Conservation (phyloP, 2,113 vertebrate species). For the Podarcis raffonei region DNA sequence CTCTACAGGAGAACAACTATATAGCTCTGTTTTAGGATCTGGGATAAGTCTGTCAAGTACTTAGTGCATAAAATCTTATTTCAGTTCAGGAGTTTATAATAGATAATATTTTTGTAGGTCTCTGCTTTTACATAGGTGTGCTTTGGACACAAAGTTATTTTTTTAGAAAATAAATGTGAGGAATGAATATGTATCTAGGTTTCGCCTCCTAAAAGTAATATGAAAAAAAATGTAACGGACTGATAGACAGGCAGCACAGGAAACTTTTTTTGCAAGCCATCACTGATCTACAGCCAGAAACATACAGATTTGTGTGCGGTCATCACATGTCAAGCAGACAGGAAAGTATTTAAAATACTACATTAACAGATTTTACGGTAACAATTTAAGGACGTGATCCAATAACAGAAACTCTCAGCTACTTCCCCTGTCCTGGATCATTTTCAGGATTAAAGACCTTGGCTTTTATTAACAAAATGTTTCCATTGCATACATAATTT, state of each 20-base stretch:
- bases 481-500: background rate
- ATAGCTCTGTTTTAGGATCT: background rate
- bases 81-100: background rate
- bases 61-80: background rate
- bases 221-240: constrained; percentile 11
- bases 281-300: background rate
- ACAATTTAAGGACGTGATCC: constrained; percentile 13
- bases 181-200: constrained; percentile 25
- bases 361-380: constrained; percentile 13
- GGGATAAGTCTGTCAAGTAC: background rate
- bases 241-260: constrained; percentile 18
- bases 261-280: constrained; percentile 3
- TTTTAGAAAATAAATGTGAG: constrained; percentile 1
- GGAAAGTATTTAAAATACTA: constrained; percentile 11
- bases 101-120: background rate
- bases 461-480: constrained; percentile 17
- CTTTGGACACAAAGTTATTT: background rate
- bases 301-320: background rate
- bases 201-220: background rate
- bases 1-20: background rate
- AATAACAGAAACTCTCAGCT: background rate
- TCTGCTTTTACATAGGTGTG: background rate
- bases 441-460: background rate
- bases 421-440: background rate
- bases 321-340: background rate